Percentiles rank a stretch among this genome's conserved stretches.
Conservation (phyloP, 2,888 invertebrate genomes). For the Tanytarsus gracilentus region DNA sequence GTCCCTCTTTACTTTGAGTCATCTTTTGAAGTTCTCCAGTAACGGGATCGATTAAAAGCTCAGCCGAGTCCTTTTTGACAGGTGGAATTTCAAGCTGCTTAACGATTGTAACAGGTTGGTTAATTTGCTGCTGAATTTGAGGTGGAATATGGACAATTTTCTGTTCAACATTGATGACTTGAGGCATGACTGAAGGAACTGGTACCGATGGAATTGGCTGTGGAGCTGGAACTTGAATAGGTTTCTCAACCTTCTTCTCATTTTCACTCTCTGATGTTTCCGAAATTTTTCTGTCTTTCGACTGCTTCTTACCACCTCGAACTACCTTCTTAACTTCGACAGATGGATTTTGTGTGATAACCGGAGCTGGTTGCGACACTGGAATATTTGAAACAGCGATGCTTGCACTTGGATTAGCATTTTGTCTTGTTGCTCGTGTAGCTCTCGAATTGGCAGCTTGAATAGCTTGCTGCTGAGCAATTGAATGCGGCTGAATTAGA, state of each 20-base stretch:
- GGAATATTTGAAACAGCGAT: slow-evolving; percentile 36
- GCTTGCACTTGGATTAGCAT: slow-evolving; percentile 34
- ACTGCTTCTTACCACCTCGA: slow-evolving; percentile 51
- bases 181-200: not conserved
- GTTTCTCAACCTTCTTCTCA: slow-evolving; percentile 45
- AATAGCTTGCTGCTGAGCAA: slow-evolving; percentile 35
- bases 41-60: slow-evolving; percentile 64
- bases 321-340: slow-evolving; percentile 54
- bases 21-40: slow-evolving; percentile 62
- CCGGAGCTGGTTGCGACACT: slow-evolving; percentile 32
- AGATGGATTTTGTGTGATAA: not conserved
- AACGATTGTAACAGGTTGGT: slow-evolving; percentile 37
- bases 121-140: not conserved
- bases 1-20: slow-evolving; percentile 61
- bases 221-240: not conserved
- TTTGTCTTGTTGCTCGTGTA: slow-evolving; percentile 48
- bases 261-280: slow-evolving; percentile 56
- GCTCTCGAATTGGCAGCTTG: slow-evolving; percentile 33
- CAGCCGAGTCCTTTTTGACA: slow-evolving; percentile 38
- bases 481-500: slow-evolving; percentile 30
- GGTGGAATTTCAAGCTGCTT: slow-evolving; percentile 35
- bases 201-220: not conserved
- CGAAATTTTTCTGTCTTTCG: slow-evolving; percentile 56
- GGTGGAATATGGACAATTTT: too few species aligned
- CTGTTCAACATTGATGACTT: not conserved